phyloP scores from a whole-genome alignment of 2,113 vertebrate species.

The Leptosomus discolor region DNA sequence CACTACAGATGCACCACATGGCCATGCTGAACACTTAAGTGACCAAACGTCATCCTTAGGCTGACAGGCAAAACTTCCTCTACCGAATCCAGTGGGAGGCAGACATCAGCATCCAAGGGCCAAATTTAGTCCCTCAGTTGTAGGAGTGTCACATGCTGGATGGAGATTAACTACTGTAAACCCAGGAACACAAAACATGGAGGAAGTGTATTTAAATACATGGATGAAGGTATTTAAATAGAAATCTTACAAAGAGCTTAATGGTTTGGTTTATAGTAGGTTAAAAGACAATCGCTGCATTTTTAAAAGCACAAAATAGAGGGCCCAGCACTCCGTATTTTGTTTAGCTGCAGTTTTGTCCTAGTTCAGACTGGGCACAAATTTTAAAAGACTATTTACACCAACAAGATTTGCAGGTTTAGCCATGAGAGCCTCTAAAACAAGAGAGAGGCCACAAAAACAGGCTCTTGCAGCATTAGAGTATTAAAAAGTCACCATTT shows the following conservation, averaged over 20 bases:
- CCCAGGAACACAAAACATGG: not conserved
- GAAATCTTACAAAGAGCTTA: not conserved
- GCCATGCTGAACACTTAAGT: not conserved
- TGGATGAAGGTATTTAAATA: not conserved
- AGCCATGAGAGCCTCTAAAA: not conserved
- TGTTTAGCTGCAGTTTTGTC: not conserved
- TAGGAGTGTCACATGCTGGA: not conserved
- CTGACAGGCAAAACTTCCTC: slow-evolving; percentile 1
- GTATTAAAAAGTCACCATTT: slow-evolving; percentile 9
- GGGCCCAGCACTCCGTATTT: not conserved
- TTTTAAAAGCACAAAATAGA: slow-evolving; percentile 18
- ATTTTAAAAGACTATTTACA: slow-evolving; percentile 45
- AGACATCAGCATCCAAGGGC: not conserved
- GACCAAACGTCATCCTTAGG: not conserved
- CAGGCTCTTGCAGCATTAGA: not conserved
- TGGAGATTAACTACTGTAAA: not conserved
- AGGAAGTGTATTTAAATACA: not conserved
- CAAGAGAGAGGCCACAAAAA: not conserved
- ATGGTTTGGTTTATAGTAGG: not conserved
- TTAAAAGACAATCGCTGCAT: not conserved
- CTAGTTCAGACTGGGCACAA: not conserved
- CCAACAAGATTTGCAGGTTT: not conserved
- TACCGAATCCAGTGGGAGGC: not conserved
- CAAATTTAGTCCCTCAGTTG: not conserved
- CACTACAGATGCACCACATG: not conserved